Evolutionary conservation across 2,888 invertebrate species (phyloP).

Genomic region (Aspidiotus rigidus): DNA sequence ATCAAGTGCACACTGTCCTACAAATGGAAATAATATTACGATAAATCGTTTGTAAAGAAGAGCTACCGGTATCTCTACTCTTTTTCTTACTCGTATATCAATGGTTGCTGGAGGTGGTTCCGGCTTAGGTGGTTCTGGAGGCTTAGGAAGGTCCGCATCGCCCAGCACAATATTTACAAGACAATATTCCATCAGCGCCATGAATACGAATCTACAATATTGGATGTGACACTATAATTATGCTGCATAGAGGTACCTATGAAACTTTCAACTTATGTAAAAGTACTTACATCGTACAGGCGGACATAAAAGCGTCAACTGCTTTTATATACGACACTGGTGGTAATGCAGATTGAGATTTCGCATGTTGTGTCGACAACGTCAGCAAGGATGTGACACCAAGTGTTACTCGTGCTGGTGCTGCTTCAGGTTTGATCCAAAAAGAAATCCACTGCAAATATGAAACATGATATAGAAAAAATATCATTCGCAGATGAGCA

Average conservation of each 20-base stretch:
- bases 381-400: slow-evolving; percentile 85
- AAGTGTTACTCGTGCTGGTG: slow-evolving; percentile 82
- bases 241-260: neutral
- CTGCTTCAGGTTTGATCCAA: slow-evolving; percentile 91
- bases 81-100: slow-evolving; percentile 46
- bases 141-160: slow-evolving; percentile 54
- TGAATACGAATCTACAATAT: slow-evolving; percentile 66
- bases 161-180: slow-evolving; percentile 76
- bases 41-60: slow-evolving; percentile 7
- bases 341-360: slow-evolving; percentile 84
- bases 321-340: slow-evolving; percentile 90
- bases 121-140: slow-evolving; percentile 48
- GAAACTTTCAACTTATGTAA: neutral
- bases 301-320: slow-evolving; percentile 87
- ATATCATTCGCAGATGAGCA: no score
- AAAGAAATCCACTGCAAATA: slow-evolving; percentile 75
- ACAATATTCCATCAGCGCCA: slow-evolving; percentile 89
- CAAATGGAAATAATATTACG: neutral
- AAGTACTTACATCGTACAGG: slow-evolving; percentile 66
- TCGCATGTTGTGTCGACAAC: slow-evolving; percentile 83
- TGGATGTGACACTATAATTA: neutral
- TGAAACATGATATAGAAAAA: slow-evolving; percentile 11
- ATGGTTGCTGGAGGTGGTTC: slow-evolving; percentile 46
- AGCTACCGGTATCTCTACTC: slow-evolving; percentile 37
- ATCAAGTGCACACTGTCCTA: slow-evolving; percentile 14